A percentile compares a stretch with the other conserved stretches of the same genome.
Conservation (phyloP, 1,140 invertebrate genomes). For the Nylanderia fulva region DNA sequence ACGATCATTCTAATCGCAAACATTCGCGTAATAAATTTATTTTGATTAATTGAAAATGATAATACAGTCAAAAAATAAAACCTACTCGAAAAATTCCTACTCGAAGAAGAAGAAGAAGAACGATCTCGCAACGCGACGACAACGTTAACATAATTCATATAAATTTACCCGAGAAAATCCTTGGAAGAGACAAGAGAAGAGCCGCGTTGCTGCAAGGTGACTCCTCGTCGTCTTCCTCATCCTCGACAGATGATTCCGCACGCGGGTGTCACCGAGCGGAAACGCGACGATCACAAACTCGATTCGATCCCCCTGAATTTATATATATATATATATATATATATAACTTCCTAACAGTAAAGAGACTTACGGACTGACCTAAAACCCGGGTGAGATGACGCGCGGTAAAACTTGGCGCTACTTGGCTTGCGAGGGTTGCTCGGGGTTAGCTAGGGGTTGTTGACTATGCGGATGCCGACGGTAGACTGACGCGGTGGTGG, state of each 20-base stretch:
- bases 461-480: constrained; percentile 79
- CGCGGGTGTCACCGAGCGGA: constrained; percentile 49
- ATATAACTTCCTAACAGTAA: too few relatives aligned
- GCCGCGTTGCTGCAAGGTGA: constrained; percentile 43
- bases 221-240: constrained; percentile 34
- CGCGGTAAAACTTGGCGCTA: constrained; percentile 61
- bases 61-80: too few relatives aligned
- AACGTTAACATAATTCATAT: constrained; percentile 13
- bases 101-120: background rate
- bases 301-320: background rate
- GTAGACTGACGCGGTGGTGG: constrained; percentile 77
- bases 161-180: constrained; percentile 21
- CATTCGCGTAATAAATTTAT: background rate
- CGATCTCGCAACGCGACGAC: background rate
- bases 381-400: constrained; percentile 38
- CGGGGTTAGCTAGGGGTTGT: constrained; percentile 74
- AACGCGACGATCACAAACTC: constrained; percentile 19
- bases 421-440: constrained; percentile 62
- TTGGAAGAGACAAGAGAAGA: constrained; percentile 37
- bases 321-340: too few relatives aligned
- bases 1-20: background rate
- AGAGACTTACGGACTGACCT: constrained; percentile 30
- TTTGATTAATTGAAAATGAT: too few relatives aligned
- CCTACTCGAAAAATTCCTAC: background rate
- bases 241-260: constrained; percentile 47